Evolutionary conservation across 1,140 invertebrate species (phyloP), one percentile per base, ranked within the genome.

Genomic region (Drosophila pandora): DNA sequence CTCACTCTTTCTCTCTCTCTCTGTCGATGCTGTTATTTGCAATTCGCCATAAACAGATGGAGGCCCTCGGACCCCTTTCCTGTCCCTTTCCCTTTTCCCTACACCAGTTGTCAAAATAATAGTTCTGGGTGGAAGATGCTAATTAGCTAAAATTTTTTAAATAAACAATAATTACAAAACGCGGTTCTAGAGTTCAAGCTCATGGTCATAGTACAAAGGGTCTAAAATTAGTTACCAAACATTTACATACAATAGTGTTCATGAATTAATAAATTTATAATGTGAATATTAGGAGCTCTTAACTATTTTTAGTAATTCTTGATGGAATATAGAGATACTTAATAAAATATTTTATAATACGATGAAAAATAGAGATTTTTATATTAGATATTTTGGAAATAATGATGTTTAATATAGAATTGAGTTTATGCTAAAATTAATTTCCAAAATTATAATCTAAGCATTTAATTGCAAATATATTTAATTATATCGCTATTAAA

Each of bases 1-100:
- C 25, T 63, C 75, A 45, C 25, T 28, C 25, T 28, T 4, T 74
- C 69, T 59, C 32, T 49, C 25, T 28, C 25, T 28, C 25, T 63
- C 75, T 74, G 62, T 59, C 32, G 25, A n/a, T 17, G 48, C 32
- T 25, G 69, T 81, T 65, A 72, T 71, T 59, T 67, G 72, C 58
- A 59, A 81, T 84, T 68, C 50, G 41, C 72, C 39, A 67, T 61
- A 55, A 45, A 39, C 13, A 22, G 54, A 64, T 60, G 79, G 62
- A 57, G 39, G 21, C 25, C n/a, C 52, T 57, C 53, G 9, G n/a
- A 25, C 63, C 49, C 65, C 17, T 13, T 30, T 30, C 59, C 22
- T 55, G 59, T 64, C 28, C 54, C 23, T 61, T 34, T 65, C 21
- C 43, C 45, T 63, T 62, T 50, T 64, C 28, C 8, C 10, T 12